Evolutionary conservation across 2,797 vertebrate species (phyloP), one percentile per base, ranked within the genome.

Genomic region (Pseudomugil gertrudae): DNA sequence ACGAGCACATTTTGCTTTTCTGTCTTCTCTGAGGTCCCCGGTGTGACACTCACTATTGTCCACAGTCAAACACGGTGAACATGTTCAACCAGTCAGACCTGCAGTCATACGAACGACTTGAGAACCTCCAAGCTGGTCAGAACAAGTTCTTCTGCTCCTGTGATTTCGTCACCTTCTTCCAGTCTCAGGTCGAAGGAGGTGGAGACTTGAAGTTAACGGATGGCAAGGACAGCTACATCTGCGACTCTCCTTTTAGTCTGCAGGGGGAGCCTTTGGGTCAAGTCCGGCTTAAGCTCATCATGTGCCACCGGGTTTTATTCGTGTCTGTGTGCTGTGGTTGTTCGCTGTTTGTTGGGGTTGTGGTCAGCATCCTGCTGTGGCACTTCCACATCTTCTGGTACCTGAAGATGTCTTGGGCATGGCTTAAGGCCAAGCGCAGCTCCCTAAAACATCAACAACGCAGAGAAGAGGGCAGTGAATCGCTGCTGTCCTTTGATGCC

Each of bases 121-220:
- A 73, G 57, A 74, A 57, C 63, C 76, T 90, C 48, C 23, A 72
- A 52, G 84, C 67, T 0, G 84, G 86, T 30, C 57, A 69, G 50
- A 89, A 90, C 80, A 86, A 86, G 50, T 90, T 87, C 0, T 52
- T 81, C 60, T 90, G 89, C 71, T 69, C 83, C 64, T 90, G 89
- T 27, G 76, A 75, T 2, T 89, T 90, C 2, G 87, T 90, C 9
- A 0, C 11, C 27, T 87, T 90, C 79, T 6, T 89, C 32, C 81
- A 82, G 51, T 67, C 65, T 0, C 19, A 2, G 1, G 3, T 80
- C 0, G 11, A 38, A 27, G 67, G 57, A 29, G 19, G 0, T 0
- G 48, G 17, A 19, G 29, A 3, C 0, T 38, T 81, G 10, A 17
- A 6, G 3, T 19, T 88, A 4, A 62, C 60, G 1, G 86, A 87